These are phyloP conservation scores for Melanotaenia boesemani DNA, from an alignment of 2,797 vertebrate species.

Conservation along the genomic window DNA sequence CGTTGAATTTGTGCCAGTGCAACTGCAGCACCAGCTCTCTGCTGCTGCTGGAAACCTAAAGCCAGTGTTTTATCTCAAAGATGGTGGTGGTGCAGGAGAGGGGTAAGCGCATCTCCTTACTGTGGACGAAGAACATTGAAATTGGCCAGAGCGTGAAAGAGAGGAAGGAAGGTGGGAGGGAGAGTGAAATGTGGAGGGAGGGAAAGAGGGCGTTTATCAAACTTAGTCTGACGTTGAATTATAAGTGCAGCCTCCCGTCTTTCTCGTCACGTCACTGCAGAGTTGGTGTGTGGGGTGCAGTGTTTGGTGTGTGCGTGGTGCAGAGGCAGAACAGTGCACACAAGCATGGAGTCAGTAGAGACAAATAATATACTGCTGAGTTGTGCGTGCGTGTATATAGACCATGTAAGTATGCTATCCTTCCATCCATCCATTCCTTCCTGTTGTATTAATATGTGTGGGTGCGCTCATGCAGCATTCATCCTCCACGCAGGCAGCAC, in stretches of 20 bases:
- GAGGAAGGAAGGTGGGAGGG: neutral
- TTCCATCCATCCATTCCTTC: constrained; percentile 19
- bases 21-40: constrained; percentile 79
- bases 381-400: constrained; percentile 2
- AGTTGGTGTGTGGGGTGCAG: constrained; percentile 67
- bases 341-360: constrained; percentile 23
- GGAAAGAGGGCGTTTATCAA: constrained; percentile 86
- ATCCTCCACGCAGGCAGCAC: constrained; percentile 28
- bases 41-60: constrained; percentile 59
- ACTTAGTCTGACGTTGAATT: constrained; percentile 90
- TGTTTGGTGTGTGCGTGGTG: constrained; percentile 40
- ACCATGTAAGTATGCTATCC: constrained; percentile 21
- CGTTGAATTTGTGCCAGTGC: constrained; percentile 74
- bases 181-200: neutral
- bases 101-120: constrained; percentile 53
- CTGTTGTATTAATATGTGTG: constrained; percentile 27
- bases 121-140: constrained; percentile 83
- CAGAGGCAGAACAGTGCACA: constrained; percentile 39
- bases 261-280: constrained; percentile 79
- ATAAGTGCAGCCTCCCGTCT: constrained; percentile 82
- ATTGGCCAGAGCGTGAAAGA: constrained; percentile 74
- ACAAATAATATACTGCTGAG: constrained; percentile 35
- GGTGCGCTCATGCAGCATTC: constrained; percentile 38
- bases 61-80: constrained; percentile 84
- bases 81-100: constrained; percentile 80